Evolutionary conservation across 1,140 invertebrate species (phyloP).

Genomic region (Macrobrachium nipponense): DNA sequence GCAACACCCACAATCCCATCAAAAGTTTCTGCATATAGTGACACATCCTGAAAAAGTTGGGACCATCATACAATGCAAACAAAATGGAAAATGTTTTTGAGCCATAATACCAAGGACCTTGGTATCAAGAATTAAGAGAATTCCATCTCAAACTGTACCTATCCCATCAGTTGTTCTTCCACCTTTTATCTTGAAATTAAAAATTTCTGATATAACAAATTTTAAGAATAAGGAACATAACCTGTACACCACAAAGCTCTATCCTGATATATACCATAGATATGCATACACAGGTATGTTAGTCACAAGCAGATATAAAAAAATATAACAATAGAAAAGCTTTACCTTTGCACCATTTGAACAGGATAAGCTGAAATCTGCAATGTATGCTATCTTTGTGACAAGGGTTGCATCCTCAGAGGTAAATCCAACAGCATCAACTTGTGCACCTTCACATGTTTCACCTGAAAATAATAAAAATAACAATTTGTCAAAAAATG

Average conservation of each 20-base stretch:
- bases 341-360: slow-evolving; percentile 68
- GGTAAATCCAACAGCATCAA: slow-evolving; percentile 77
- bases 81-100: slow-evolving; percentile 75
- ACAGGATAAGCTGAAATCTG: slow-evolving; percentile 71
- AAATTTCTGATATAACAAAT: too few species aligned
- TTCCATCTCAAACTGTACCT: not conserved
- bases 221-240: too few species aligned
- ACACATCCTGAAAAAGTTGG: slow-evolving; percentile 71
- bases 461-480: slow-evolving; percentile 16
- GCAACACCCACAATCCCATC: slow-evolving; percentile 85
- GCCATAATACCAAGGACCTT: not conserved
- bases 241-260: too few species aligned
- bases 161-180: too few species aligned
- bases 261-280: too few species aligned
- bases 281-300: too few species aligned
- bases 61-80: slow-evolving; percentile 63
- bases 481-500: too few species aligned
- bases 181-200: too few species aligned
- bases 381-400: slow-evolving; percentile 78
- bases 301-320: not conserved
- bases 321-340: not conserved
- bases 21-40: slow-evolving; percentile 87
- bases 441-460: slow-evolving; percentile 66
- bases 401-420: slow-evolving; percentile 91
- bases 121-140: too few species aligned